Evolutionary conservation across 2,113 vertebrate species (phyloP).

Genomic region (Platycercus adscitus): DNA sequence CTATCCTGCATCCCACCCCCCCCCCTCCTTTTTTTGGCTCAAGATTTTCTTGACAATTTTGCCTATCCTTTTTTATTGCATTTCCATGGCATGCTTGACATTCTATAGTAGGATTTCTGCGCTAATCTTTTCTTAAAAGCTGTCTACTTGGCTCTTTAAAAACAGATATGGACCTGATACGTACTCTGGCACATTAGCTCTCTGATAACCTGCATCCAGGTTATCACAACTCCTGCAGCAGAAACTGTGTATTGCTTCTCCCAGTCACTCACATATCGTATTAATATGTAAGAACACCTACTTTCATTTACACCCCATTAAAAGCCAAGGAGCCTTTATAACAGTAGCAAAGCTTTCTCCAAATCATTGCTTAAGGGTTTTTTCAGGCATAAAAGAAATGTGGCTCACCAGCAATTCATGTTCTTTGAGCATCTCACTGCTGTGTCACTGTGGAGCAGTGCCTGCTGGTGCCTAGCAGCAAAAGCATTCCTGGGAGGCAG

Average conservation of each 20-base stretch:
- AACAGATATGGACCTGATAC: not conserved
- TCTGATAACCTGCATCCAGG: not conserved
- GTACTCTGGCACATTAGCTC: not conserved
- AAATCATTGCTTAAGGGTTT: not conserved
- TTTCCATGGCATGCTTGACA: not conserved
- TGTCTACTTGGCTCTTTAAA: not conserved
- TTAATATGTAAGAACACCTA: not conserved
- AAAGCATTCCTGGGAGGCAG: not conserved
- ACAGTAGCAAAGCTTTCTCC: not conserved
- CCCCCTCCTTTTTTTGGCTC: not conserved
- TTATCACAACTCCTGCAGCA: not conserved
- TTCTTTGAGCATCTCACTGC: not conserved
- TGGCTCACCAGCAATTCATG: accelerated
- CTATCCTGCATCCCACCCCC: no score
- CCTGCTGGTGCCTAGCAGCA: not conserved
- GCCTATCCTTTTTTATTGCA: not conserved
- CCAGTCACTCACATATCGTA: not conserved
- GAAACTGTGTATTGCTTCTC: not conserved
- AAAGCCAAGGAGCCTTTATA: not conserved
- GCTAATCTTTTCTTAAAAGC: not conserved
- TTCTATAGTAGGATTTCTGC: not conserved
- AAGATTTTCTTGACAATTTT: conserved; percentile 17
- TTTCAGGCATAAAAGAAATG: not conserved
- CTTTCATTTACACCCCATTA: not conserved
- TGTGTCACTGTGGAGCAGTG: accelerated